Base-by-base conservation (phyloP, 2,113 vertebrate species). In the Phalacrocorax pelagicus region DNA sequence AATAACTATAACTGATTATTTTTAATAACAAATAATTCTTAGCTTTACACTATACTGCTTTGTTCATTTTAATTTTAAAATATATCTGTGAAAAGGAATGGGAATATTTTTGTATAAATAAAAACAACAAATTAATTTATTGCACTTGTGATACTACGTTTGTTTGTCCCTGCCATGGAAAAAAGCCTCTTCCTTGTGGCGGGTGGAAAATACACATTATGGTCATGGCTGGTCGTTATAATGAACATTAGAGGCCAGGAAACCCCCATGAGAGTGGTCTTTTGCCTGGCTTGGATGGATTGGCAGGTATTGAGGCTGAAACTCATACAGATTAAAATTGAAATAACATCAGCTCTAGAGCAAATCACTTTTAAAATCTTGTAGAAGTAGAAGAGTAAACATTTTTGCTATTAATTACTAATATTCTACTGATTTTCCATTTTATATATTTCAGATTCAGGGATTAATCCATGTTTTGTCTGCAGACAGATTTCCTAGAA, bases 191-290 rank as follows among this genome's bases (percentile, higher is more conserved):
- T 36, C 5, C 20, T 24, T 20, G 46, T 57, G 57, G 63, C n/a
- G 40, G 63, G 69, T 54, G 54, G 55, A 30, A n/a, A 32, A 20
- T 5, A 2, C 6, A 10, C 24, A 1, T 8, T 0, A 0, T 6
- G 65, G 52, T 4, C 36, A 2, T 3, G 34, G 79, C 30, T 26
- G 83, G 63, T 22, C 24, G 26, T 1, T 17, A 1, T 21, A 73
- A 3, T 11, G 47, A 21, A 30, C 0, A 1, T 6, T 2, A 27
- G 67, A 22, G 38, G 32, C 46, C 59, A 49, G 57, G 51, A 32
- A 54, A 24, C 7, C 20, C 38, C 51, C 3, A 13, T 15, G 42
- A 20, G 16, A 24, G 24, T 4, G 34, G 7, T 24, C 46, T 55
- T 19, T 9, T 5, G 2, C 62, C 51, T 27, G 27, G 17, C 12